Evolutionary conservation across 2,797 vertebrate species (phyloP).

Genomic region (Falco berigora): DNA sequence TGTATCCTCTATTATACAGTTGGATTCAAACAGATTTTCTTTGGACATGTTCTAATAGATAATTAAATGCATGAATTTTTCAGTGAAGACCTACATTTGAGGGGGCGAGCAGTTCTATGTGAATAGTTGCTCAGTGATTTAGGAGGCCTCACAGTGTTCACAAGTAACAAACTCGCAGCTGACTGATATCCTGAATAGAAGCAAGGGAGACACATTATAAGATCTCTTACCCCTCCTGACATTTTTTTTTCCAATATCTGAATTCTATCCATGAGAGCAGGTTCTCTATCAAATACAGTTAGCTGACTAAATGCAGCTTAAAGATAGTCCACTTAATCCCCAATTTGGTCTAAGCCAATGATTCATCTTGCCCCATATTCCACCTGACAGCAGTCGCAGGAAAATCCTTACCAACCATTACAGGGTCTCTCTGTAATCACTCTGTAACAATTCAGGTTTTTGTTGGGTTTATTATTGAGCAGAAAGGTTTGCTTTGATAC

Average conservation of each 20-base stretch:
- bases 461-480: not conserved
- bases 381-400: not conserved
- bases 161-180: not conserved
- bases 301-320: not conserved
- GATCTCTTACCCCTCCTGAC: not conserved
- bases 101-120: not conserved
- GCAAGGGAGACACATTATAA: not conserved
- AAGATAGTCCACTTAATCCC: not conserved
- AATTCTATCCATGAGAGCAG: fast-evolving
- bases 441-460: not conserved
- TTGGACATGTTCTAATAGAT: not conserved
- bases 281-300: not conserved
- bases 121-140: not conserved
- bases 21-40: not conserved
- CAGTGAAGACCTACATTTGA: not conserved
- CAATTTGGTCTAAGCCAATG: not conserved
- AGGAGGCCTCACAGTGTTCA: not conserved
- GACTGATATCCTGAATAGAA: too few relatives aligned
- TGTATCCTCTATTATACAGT: not conserved
- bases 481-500: not conserved
- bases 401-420: not conserved
- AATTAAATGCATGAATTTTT: not conserved
- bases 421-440: not conserved
- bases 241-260: not conserved
- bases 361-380: not conserved